A percentile compares a stretch with the other conserved stretches of the same genome.
Conservation (phyloP, 2,888 invertebrate genomes). For the Saturnia japonica region DNA sequence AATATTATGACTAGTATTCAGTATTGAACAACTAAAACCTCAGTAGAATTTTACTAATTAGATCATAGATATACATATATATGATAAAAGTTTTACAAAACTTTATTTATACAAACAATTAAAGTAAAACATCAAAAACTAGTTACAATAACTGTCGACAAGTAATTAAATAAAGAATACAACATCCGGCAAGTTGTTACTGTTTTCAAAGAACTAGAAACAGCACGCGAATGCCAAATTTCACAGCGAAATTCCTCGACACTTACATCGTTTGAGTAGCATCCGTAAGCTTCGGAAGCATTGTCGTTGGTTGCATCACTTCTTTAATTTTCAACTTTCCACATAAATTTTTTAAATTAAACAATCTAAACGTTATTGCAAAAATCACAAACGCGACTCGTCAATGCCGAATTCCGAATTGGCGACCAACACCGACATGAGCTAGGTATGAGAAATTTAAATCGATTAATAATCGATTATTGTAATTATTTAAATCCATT, state of each 20-base stretch:
- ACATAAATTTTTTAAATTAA: conserved; percentile 53
- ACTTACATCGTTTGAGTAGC: conserved; percentile 78
- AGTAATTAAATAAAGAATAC: conserved; percentile 7
- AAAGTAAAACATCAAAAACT: background rate
- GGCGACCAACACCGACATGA: conserved; percentile 67
- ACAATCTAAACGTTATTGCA: conserved; percentile 44
- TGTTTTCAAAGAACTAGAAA: conserved; percentile 23
- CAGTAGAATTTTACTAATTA: background rate
- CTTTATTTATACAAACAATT: background rate
- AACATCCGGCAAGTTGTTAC: conserved; percentile 9
- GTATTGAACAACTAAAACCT: background rate
- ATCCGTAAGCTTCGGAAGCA: conserved; percentile 72
- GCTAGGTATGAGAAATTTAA: no score
- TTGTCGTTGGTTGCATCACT: conserved; percentile 68
- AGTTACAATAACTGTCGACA: background rate
- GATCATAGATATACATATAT: background rate
- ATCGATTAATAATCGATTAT: no score
- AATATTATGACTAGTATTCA: background rate
- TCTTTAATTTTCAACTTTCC: conserved; percentile 50
- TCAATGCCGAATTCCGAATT: no score
- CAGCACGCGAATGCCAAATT: conserved; percentile 25
- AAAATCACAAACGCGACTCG: conserved; percentile 59
- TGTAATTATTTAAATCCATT: no score
- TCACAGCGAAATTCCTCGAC: conserved; percentile 31
- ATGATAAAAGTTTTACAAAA: background rate